Base-by-base conservation (phyloP, 2,888 invertebrate species). In the Carcina quercana region DNA sequence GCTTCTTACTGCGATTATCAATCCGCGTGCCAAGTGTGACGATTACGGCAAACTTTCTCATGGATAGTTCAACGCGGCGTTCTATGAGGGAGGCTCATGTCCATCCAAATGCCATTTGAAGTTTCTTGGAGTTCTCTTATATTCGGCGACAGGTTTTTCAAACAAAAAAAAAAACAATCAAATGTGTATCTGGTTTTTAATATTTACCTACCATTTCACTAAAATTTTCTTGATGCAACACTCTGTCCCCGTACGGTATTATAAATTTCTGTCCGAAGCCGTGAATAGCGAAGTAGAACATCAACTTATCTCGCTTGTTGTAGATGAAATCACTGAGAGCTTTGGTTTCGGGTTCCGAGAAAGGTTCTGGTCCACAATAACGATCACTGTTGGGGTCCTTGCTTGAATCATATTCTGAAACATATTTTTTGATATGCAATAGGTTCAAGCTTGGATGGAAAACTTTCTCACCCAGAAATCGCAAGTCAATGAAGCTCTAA, bases 251-350 rank as follows among this genome's bases (percentile, higher is more conserved):
- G 42, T 80, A 88, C 0, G 89, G 89, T 22, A 87, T 72, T 4
- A 89, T 64, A 13, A 89, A 55, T 25, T 71, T 80, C 47, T 91
- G 89, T 0, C 89, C 88, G 40, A 88, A 91, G 0, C 88, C 84
- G 47, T 91, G 91, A 29, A 90, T 75, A 0, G 88, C 75, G 21
- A 92, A 70, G 58, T 90, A 92, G 21, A 85, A 86, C 30, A 68
- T 73, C 1, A 87, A 48, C n/a, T 69, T 57, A 0, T 56, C 41
- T 2, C 36, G 45, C 4, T 54, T 50, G 1, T 33, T 28, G 0
- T 20, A 11, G 1, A 76, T 38, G 11, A 66, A 70, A 0, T 58
- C 39, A 1, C 62, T 46, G 0, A 76, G 36, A 0, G 58, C 57
- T 26, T 32, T 44, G 0, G 73, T 55, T 47, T 80, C 80, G 0